Evolutionary conservation across 2,113 vertebrate species (phyloP).

Genomic region (Paracanthobrama guichenoti): DNA sequence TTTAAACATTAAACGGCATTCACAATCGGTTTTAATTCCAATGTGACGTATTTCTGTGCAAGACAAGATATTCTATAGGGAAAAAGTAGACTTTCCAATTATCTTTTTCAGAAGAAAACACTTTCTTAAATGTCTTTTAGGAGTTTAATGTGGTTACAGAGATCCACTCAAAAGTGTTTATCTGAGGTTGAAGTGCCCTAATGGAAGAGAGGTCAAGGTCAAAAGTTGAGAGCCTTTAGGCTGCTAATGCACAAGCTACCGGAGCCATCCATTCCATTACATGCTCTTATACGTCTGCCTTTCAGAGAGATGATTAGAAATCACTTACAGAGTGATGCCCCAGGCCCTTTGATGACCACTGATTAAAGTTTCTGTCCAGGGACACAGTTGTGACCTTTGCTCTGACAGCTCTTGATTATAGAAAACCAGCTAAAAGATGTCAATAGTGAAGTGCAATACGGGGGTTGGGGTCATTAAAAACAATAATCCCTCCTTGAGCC

Average conservation of each 20-base stretch:
- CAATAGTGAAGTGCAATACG: background rate
- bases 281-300: background rate
- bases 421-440: conserved; percentile 10
- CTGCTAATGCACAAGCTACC: conserved; percentile 14
- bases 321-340: background rate
- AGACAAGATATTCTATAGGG: background rate
- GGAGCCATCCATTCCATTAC: background rate
- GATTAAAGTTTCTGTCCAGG: conserved; percentile 12
- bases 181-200: background rate
- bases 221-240: conserved; percentile 23
- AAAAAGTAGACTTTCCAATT: background rate
- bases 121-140: background rate
- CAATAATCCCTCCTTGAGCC: background rate
- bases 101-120: too few species aligned
- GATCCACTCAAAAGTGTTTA: background rate
- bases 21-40: too few species aligned
- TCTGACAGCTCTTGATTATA: background rate
- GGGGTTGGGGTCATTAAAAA: background rate
- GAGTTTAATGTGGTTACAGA: background rate
- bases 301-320: conserved; percentile 33
- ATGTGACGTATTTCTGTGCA: background rate
- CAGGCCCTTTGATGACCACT: background rate
- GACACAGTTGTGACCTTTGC: background rate
- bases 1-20: too few species aligned
- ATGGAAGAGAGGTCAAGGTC: background rate